Evolutionary conservation across 2,888 invertebrate genomes (phyloP).

Genomic region (Erpobdella octoculata): DNA sequence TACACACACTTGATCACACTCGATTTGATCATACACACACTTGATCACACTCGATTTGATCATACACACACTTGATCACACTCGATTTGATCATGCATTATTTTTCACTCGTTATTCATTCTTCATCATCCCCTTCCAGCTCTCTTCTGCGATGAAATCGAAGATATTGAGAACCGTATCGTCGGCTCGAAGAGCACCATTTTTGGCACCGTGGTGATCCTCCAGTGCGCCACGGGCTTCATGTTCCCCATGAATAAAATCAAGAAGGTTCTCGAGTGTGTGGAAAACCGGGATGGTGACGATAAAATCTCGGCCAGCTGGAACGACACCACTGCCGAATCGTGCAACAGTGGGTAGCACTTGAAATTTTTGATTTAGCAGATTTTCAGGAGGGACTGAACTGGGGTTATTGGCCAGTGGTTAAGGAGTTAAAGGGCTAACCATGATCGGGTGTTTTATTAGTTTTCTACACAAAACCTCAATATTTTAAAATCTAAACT

Average conservation of each 20-base stretch:
- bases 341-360: not conserved
- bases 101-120: no score
- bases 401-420: no score
- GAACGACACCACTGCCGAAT: constrained; percentile 10
- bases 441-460: no score
- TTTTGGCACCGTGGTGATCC: not conserved
- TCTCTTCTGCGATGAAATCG: constrained; percentile 9
- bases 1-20: no score
- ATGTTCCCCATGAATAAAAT: constrained; percentile 13
- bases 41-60: no score
- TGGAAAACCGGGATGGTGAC: not conserved
- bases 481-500: no score
- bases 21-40: no score
- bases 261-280: not conserved
- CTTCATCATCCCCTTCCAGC: not conserved
- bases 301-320: not conserved
- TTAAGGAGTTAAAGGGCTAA: no score
- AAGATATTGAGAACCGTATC: not conserved
- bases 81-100: no score
- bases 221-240: not conserved
- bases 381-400: no score
- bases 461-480: no score
- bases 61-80: no score
- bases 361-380: not conserved
- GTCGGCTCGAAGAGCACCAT: not conserved